A percentile compares a stretch with the other conserved stretches of the same genome.
Evolutionary conservation across 2,797 vertebrate genomes (phyloP).

Genomic region (Malurus leucopterus): DNA sequence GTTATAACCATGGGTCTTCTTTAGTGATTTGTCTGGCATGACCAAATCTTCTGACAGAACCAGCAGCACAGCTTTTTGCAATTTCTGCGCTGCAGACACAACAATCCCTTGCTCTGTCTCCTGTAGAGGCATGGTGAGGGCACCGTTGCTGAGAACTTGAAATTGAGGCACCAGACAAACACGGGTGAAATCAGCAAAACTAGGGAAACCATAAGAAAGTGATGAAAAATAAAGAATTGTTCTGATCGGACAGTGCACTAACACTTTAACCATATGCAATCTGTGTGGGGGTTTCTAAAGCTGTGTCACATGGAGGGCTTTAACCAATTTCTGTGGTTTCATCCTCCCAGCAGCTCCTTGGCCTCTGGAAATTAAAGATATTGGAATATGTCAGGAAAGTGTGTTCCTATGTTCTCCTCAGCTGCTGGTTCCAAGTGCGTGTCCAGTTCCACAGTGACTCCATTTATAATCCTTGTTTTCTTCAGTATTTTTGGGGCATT

Average conservation of each 20-base stretch:
- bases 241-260: fast-evolving
- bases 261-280: fast-evolving
- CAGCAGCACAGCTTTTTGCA: background rate
- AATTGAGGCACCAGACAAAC: background rate
- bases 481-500: background rate
- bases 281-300: background rate
- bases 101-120: background rate
- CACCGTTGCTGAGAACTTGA: background rate
- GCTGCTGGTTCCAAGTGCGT: background rate
- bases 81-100: background rate
- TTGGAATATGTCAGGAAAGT: background rate
- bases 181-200: background rate
- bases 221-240: background rate
- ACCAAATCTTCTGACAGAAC: background rate
- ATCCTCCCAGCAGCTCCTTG: background rate
- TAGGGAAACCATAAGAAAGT: background rate
- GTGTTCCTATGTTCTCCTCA: background rate
- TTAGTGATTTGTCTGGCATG: background rate
- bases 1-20: background rate
- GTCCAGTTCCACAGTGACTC: background rate
- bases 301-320: background rate
- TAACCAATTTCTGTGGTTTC: background rate
- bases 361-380: background rate
- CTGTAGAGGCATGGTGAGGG: fast-evolving
- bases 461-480: background rate